Evolutionary conservation across 2,888 invertebrate species (phyloP).

Genomic region (Platypus cylindrus): DNA sequence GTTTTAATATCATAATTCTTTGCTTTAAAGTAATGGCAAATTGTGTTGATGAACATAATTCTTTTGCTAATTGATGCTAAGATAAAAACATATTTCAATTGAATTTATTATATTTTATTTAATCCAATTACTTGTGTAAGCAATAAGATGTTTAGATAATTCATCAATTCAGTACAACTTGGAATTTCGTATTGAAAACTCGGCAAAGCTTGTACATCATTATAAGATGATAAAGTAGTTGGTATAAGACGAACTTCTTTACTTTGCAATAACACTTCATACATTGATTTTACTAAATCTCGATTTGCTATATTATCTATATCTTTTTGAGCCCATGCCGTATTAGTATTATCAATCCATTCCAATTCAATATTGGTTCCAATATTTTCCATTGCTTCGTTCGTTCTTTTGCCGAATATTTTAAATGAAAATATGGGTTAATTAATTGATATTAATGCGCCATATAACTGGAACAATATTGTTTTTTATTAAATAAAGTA

Average conservation of each 20-base stretch:
- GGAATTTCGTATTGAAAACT: slow-evolving; percentile 41
- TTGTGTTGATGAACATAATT: slow-evolving; percentile 43
- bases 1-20: slow-evolving; percentile 41
- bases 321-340: slow-evolving; percentile 45
- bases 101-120: neutral
- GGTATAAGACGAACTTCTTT: slow-evolving; percentile 37
- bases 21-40: slow-evolving; percentile 43
- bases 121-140: slow-evolving; percentile 31
- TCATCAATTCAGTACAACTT: slow-evolving; percentile 38
- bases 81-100: neutral
- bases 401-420: too few species aligned
- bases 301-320: slow-evolving; percentile 41
- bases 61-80: slow-evolving; percentile 38
- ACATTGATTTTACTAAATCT: slow-evolving; percentile 40
- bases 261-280: slow-evolving; percentile 40
- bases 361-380: slow-evolving; percentile 29
- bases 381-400: slow-evolving; percentile 20
- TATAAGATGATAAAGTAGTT: slow-evolving; percentile 25
- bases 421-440: too few species aligned
- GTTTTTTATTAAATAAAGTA: too few species aligned
- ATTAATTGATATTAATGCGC: too few species aligned
- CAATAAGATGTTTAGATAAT: slow-evolving; percentile 39
- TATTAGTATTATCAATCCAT: slow-evolving; percentile 46
- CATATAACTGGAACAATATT: too few species aligned
- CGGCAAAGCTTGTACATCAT: slow-evolving; percentile 35